Percentiles rank a stretch among this genome's conserved stretches.
Evolutionary conservation across 2,888 invertebrate species (phyloP).

Genomic region (Caenorhabditis sulstoni): DNA sequence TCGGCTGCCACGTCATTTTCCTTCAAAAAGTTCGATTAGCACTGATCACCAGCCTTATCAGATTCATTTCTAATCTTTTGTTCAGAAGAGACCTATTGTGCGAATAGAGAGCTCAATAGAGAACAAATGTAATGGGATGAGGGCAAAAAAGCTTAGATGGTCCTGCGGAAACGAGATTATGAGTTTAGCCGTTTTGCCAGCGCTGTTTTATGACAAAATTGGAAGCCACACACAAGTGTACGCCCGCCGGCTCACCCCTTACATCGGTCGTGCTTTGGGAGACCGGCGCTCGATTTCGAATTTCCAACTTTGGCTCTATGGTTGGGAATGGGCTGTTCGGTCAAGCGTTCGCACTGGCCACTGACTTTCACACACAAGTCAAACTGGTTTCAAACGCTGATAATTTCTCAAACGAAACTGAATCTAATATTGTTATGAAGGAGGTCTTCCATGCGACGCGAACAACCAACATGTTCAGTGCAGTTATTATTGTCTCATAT

Average conservation of each 20-base stretch:
- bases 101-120: neutral
- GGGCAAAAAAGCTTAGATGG: conserved; percentile 3
- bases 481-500: conserved; percentile 24
- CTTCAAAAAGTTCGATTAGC: too few species aligned
- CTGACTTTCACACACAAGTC: conserved; percentile 25
- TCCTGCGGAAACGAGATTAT: conserved; percentile 17
- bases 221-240: conserved; percentile 2
- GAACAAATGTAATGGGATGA: neutral
- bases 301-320: conserved; percentile 7
- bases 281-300: neutral
- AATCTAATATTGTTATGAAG: conserved; percentile 51
- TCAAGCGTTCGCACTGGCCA: conserved; percentile 26
- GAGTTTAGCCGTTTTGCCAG: conserved; percentile 11
- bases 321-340: conserved; percentile 23
- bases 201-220: conserved; percentile 44
- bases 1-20: too few species aligned
- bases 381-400: conserved; percentile 55
- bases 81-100: neutral
- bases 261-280: neutral
- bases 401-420: conserved; percentile 47
- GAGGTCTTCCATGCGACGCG: neutral
- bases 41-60: too few species aligned
- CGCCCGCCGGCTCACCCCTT: neutral
- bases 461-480: conserved; percentile 19
- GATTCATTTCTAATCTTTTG: too few species aligned